Evolutionary conservation across 2,797 vertebrate genomes (phyloP), one percentile per base, ranked within the genome.

Genomic region (Ceryle rudis): DNA sequence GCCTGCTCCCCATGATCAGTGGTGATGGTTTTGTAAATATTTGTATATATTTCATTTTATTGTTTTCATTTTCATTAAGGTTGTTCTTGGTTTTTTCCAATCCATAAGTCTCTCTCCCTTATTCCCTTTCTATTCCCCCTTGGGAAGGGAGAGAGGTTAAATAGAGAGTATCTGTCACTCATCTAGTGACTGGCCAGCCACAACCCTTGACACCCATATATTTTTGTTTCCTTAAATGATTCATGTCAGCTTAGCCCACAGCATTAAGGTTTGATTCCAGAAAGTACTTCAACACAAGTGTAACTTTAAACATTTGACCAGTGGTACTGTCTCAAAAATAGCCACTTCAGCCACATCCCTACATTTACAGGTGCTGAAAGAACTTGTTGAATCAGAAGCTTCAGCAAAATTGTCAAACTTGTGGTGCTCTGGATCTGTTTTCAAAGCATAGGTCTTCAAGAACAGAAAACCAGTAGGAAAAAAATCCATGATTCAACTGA

Each of bases 261-360:
- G 49, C 75, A 90, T 81, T 71, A 80, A 92, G 9, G 29, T 82
- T 90, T 90, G 60, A 70, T 86, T 87, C 89, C 61, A 67, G 44
- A 89, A 89, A 92, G 28, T 62, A 52, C n/a, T 80, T 74, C 80
- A 86, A 77, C 10, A 35, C 11, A 33, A 86, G 37, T 39, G 15
- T 65, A 78, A 62, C 58, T 90, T 93, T 71, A 85, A 92, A 82
- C 65, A 74, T 67, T 89, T 80, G 67, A 95, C 58, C 86, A 61
- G 94, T 46, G 37, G 39, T 90, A 70, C 35, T 64, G 58, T 90
- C 94, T 89, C 70, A 89, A 89, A 95, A 95, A 88, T 54, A 93
- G n/a, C 58, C 71, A 46, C 46, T 73, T 55, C 7, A 57, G 23
- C 49, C 82, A 81, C 55, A 22, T 10, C 26, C 57, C 28, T 73